phyloP scores from a whole-genome alignment of 2,888 invertebrate genomes.

The Stictocephala bisonia region DNA sequence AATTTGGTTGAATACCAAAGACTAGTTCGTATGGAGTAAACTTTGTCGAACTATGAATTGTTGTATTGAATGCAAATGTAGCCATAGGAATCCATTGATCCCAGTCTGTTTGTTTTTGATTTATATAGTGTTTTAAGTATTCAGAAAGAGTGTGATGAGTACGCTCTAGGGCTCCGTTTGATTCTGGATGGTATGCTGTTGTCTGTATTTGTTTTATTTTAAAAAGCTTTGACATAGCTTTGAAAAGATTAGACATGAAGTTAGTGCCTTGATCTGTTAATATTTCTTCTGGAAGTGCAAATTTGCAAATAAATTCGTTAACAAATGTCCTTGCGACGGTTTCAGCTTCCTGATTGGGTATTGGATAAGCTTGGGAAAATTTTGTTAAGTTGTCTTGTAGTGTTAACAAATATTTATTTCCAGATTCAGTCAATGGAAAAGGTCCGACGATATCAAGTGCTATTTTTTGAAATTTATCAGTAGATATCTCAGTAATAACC shows the following conservation, averaged over 20 bases:
- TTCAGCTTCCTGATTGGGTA: no score
- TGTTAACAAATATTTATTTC: no score
- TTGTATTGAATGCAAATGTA: background rate
- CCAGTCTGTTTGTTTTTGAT: background rate
- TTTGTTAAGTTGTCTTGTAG: no score
- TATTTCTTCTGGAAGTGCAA: background rate
- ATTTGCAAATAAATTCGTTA: conserved; percentile 10
- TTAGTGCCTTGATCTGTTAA: background rate
- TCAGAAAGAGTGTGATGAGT: background rate
- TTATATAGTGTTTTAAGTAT: background rate
- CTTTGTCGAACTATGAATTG: background rate
- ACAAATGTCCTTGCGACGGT: no score
- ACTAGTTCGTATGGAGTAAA: background rate
- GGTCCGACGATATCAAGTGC: no score
- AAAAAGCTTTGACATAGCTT: background rate
- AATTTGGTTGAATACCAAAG: background rate
- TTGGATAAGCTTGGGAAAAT: no score
- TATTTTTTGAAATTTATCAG: no score
- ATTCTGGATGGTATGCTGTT: conserved; percentile 12
- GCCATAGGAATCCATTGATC: background rate
- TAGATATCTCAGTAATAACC: no score
- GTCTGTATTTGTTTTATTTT: conserved; percentile 5
- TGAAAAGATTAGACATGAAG: background rate
- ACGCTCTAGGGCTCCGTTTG: conserved; percentile 16
- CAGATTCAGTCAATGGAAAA: no score